Base-by-base conservation (phyloP, 2,113 vertebrate genomes). In the Varanus komodoensis region DNA sequence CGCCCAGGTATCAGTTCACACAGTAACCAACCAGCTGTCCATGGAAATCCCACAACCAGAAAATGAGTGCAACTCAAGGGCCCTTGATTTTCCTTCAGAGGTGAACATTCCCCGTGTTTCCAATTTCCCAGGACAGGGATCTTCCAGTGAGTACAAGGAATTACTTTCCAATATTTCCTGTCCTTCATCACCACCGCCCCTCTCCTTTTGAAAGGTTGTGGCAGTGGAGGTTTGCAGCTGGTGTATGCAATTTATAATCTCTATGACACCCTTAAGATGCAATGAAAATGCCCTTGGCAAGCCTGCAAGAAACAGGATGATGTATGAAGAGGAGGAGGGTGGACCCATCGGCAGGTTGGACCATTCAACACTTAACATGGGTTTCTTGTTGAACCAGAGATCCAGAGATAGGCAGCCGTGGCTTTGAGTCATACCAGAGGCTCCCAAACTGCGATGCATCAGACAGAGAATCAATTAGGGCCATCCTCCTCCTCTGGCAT, bases 371-470 rank as follows among this genome's bases (percentile, higher is more conserved):
- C 50, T 11, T 78, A 52, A 89, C 17, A 15, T 89, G 32, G 8
- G 48, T 80, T 89, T 38, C 64, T 90, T 80, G 61, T 23, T 57
- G 67, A 64, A 71, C n/a, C 21, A 57, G 64, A 80, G 74, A 90
- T 90, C 64, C 38, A 64, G 71, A 71, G 83, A 54, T 79, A 81
- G 21, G 52, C 14, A 85, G 84, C 32, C 75, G 54, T 14, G 9
- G 67, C 83, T 71, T 86, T 90, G 89, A 90, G 74, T 90, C 89
- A 90, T 75, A n/a, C 83, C 34, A 57, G 34, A 89, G 54, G 29
- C 75, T 79, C 64, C 9, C 52, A 54, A 34, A 32, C 14, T n/a
- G 69, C 79, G 82, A 89, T 84, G 74, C 82, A 85, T 80, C 61
- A 71, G 50, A 1, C 19, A 84, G 34, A 48, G 74, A 89, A 29